phyloP scores from a whole-genome alignment of 2,113 vertebrate species.

The Crotalus tigris region DNA sequence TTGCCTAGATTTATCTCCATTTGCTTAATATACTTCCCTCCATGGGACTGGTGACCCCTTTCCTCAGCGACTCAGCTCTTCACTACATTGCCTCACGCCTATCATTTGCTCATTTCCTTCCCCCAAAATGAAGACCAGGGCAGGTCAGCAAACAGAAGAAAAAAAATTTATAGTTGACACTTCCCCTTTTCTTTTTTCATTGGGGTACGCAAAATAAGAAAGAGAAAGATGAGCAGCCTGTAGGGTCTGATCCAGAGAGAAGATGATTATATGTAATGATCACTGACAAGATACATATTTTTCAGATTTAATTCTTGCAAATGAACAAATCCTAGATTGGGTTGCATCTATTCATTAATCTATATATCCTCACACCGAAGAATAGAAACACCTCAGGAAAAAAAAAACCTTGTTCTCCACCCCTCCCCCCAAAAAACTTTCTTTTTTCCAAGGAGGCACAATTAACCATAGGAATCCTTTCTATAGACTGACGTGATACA shows the following conservation, averaged over 20 bases:
- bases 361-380: neutral
- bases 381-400: neutral
- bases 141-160: neutral
- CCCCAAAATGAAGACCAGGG: accelerated
- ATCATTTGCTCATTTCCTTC: conserved; percentile 45
- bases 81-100: conserved; percentile 53
- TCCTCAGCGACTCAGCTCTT: conserved; percentile 71
- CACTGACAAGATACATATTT: neutral
- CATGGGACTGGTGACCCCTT: conserved; percentile 67
- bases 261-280: neutral
- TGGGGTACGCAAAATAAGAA: neutral
- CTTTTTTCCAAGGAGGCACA: no score
- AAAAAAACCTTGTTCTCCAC: neutral
- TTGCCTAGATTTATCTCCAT: conserved; percentile 76
- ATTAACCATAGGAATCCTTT: no score
- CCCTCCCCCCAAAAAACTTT: no score
- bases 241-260: neutral
- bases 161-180: no score
- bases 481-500: no score
- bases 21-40: conserved; percentile 63
- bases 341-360: neutral
- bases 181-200: neutral
- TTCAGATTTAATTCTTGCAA: neutral
- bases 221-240: neutral
- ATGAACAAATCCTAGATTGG: neutral